Conservation (phyloP, 2,797 vertebrate genomes). For the Ibycter americanus region DNA sequence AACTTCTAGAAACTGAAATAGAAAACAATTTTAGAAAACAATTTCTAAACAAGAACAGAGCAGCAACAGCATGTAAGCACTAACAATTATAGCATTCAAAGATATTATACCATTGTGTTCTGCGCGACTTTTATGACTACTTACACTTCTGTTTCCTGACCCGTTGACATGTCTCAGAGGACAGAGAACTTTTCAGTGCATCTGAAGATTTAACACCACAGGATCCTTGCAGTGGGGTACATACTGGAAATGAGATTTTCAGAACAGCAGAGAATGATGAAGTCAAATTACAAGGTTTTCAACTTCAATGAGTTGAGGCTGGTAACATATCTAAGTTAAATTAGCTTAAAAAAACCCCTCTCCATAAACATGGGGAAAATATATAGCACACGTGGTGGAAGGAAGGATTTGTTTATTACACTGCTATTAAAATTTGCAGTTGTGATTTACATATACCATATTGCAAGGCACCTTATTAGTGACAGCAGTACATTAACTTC, state of each 20-base stretch:
- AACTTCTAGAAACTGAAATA: too few species aligned
- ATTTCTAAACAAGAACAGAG: background rate
- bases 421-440: background rate
- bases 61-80: background rate
- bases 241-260: constrained; percentile 70
- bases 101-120: rapidly evolving
- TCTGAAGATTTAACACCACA: constrained; percentile 80
- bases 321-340: background rate
- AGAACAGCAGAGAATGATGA: background rate
- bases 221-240: constrained; percentile 78
- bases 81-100: rapidly evolving
- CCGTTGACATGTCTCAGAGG: constrained; percentile 83
- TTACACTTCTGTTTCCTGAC: constrained; percentile 79
- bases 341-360: rapidly evolving
- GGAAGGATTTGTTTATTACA: background rate
- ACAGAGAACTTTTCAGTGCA: constrained; percentile 74
- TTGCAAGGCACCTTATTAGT: background rate
- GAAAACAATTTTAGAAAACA: too few species aligned
- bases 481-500: background rate
- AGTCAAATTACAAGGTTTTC: rapidly evolving
- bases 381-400: rapidly evolving
- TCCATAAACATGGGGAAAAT: background rate
- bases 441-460: rapidly evolving
- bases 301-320: rapidly evolving
- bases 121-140: background rate